Evolutionary conservation across 2,797 vertebrate genomes (phyloP), one percentile per base, ranked within the genome.

Genomic region (Lutjanus argentimaculatus): DNA sequence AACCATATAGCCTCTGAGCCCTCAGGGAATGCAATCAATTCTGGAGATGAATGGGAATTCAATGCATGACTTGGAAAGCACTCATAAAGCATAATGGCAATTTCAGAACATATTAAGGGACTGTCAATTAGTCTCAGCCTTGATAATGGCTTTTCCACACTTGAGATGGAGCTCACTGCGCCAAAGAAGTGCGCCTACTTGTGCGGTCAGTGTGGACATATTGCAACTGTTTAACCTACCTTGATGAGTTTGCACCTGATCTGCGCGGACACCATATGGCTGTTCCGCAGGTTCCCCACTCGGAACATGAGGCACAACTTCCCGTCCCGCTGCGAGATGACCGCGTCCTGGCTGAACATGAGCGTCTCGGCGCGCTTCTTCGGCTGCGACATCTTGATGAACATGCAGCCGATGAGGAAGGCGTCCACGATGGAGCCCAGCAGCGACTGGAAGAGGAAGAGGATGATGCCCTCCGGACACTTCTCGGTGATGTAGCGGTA

Each of bases 311-410:
- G 96, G 89, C 97, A 97, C 68, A 98, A 92, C 90, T 96, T 97
- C 8, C 96, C 97, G 82, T 98, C 97, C 75, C 97, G 95, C 91
- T 97, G 97, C 1, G 97, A 98, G 79, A 98, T 94, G 9, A 98
- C 97, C 0, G 97, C 96, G 16, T 96, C 95, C 14, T 94, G 97
- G 93, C 97, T 98, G 89, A 98, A 98, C 97, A 98, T 97, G 45
- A 98, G 96, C 8, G 97, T 98, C 95, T 98, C 97, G 0, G 97
- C 97, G 80, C 97, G 95, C 91, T 98, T 98, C 93, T 98, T 98
- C 36, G 97, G 97, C 92, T 98, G 97, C 72, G 97, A 98, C 97
- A 98, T 98, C 94, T 98, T 98, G 88, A 98, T 98, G 92, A 98
- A 98, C 97, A 98, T 98, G 93, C 97, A 98, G 63, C 97, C 97